Evolutionary conservation across 2,888 invertebrate species (phyloP).

Genomic region (Cancer borealis): DNA sequence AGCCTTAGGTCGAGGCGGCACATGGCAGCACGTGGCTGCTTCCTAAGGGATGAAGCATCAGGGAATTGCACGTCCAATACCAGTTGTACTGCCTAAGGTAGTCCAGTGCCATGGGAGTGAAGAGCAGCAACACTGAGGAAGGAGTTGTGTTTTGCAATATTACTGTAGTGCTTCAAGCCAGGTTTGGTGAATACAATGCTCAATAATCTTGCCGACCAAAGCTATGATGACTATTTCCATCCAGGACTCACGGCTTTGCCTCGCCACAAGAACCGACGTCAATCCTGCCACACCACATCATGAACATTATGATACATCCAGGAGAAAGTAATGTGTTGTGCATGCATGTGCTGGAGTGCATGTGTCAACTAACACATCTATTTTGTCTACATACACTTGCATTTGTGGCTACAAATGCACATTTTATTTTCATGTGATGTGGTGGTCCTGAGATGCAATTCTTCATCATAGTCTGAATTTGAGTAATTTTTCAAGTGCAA

Average conservation of each 20-base stretch:
- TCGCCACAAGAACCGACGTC: not conserved
- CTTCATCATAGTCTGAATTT: slow-evolving; percentile 28
- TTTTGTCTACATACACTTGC: not conserved
- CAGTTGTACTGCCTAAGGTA: not conserved
- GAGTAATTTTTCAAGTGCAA: not conserved
- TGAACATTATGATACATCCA: not conserved
- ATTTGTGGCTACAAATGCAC: not conserved
- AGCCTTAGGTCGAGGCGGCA: not conserved
- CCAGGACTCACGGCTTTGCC: not conserved
- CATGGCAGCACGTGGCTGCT: not conserved
- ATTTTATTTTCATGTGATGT: not conserved
- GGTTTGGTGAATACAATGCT: not conserved
- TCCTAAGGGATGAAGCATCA: slow-evolving; percentile 12
- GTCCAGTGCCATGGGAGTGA: slow-evolving; percentile 25
- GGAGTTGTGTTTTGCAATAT: not conserved
- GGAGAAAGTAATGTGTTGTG: not conserved
- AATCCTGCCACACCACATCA: not conserved
- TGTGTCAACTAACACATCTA: not conserved
- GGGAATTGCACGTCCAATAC: slow-evolving; percentile 18
- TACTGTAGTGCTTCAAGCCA: slow-evolving; percentile 43
- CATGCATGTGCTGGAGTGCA: not conserved
- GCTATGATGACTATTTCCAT: not conserved
- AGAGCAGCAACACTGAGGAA: slow-evolving; percentile 11
- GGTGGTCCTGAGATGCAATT: not conserved
- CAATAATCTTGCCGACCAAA: slow-evolving; percentile 21